Base-by-base conservation (phyloP, 2,113 vertebrate species). In the Ia io region DNA sequence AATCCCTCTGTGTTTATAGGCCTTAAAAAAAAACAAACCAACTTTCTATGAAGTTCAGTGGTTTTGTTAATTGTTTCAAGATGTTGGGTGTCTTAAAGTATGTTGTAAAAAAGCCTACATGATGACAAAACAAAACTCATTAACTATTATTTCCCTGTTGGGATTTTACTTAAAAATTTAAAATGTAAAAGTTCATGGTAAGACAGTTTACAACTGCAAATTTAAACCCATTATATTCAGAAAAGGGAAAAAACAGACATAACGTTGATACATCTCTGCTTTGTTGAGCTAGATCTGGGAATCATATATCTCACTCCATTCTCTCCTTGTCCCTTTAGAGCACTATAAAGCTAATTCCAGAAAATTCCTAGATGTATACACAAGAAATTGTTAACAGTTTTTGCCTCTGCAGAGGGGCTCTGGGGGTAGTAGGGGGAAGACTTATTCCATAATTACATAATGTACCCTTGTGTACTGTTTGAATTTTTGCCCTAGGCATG, bases 51-150 rank as follows among this genome's bases (percentile, higher is more conserved):
- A 95, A 95, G 86, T 90, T 96, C 80, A 94, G 9, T 82, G 88
- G 59, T 71, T 94, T 95, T 93, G 59, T 67, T 88, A 95, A 94
- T 96, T 96, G 90, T 94, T 93, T 96, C 92, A 97, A 96, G 93
- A 97, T 93, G 93, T 70, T 90, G 90, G 37, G 6, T 92, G 84
- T 88, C 88, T 96, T 91, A 90, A 84, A 88, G 37, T 65, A 53
- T 70, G 65, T 93, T 97, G 77, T 93, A 90, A 96, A 97, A 96
- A 96, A 23, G 30, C 35, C 22, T 44, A 63, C 56, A 71, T 59
- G 51, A 94, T 91, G 65, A 77, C 73, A 95, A 95, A 88, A 93
- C 51, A 96, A 90, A 97, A 78, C 35, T 92, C 84, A 91, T 78
- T 90, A 93, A 56, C 69, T 90, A 51, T 67, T 88, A 53, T 65